phyloP scores from a whole-genome alignment of 2,888 invertebrate species.

The Ennomos fuscantarius region DNA sequence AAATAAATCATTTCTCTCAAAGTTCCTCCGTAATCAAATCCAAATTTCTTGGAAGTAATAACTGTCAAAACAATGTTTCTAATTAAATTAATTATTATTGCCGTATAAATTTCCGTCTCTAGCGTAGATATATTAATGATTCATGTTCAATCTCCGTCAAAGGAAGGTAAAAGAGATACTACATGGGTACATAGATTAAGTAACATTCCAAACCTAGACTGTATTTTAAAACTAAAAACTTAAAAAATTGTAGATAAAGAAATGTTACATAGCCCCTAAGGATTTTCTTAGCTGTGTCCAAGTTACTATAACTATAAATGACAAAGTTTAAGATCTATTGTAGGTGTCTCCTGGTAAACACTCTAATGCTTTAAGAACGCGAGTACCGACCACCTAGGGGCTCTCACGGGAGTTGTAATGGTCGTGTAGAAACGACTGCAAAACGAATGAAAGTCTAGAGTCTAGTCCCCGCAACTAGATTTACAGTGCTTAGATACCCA shows the following conservation, averaged over 20 bases:
- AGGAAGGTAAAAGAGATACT: no score
- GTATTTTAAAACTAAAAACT: background rate
- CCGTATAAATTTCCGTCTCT: background rate
- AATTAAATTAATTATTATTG: conserved; percentile 25
- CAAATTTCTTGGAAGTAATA: conserved; percentile 20
- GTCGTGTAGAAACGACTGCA: conserved; percentile 68
- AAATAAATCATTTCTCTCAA: conserved; percentile 30
- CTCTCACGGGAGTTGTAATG: conserved; percentile 71
- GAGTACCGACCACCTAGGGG: conserved; percentile 60
- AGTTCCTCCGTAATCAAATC: conserved; percentile 23
- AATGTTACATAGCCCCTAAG: background rate
- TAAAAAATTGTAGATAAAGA: background rate
- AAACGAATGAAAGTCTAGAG: conserved; percentile 68
- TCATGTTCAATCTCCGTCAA: no score
- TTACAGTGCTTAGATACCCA: conserved; percentile 64
- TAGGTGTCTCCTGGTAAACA: conserved; percentile 13
- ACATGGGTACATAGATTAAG: no score
- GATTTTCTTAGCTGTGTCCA: conserved; percentile 1
- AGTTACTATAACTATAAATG: background rate
- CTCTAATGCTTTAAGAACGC: conserved; percentile 33
- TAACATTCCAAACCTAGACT: background rate
- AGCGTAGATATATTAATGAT: no score
- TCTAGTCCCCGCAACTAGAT: conserved; percentile 61
- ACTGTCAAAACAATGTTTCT: conserved; percentile 27
- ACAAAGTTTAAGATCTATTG: conserved; percentile 13